These are phyloP conservation scores for Paratilapia polleni DNA, from an alignment of 2,113 vertebrate species.

Conservation along the genomic window DNA sequence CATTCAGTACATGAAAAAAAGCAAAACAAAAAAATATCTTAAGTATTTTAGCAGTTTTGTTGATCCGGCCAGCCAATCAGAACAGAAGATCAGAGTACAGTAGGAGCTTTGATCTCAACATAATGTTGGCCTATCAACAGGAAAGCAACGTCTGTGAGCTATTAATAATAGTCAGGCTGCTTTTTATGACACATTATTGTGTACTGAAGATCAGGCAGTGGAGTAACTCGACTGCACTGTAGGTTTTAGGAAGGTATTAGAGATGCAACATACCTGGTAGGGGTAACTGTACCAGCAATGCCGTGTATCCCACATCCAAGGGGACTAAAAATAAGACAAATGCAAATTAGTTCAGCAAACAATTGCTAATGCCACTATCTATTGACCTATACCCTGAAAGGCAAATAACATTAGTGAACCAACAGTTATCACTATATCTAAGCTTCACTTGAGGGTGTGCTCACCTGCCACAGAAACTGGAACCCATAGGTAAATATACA, in stretches of 20 bases:
- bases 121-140: background rate
- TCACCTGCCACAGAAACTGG: constrained; percentile 94
- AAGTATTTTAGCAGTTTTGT: background rate
- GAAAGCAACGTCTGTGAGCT: background rate
- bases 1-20: background rate
- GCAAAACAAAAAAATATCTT: no score
- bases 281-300: constrained; percentile 97
- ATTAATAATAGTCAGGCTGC: background rate
- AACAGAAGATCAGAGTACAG: background rate
- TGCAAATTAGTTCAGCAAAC: background rate
- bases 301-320: constrained; percentile 96
- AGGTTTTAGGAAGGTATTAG: background rate
- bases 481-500: constrained; percentile 93
- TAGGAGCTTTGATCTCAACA: background rate
- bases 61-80: background rate
- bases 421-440: background rate
- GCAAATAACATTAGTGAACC: background rate
- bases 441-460: constrained; percentile 33
- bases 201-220: background rate
- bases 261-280: constrained; percentile 85
- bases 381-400: accelerated
- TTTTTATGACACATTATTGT: constrained; percentile 2
- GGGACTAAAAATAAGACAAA: constrained; percentile 75
- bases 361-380: background rate
- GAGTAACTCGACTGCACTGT: background rate